Evolutionary conservation across 1,140 invertebrate genomes (phyloP).

Genomic region (Andrena cerasifolii): DNA sequence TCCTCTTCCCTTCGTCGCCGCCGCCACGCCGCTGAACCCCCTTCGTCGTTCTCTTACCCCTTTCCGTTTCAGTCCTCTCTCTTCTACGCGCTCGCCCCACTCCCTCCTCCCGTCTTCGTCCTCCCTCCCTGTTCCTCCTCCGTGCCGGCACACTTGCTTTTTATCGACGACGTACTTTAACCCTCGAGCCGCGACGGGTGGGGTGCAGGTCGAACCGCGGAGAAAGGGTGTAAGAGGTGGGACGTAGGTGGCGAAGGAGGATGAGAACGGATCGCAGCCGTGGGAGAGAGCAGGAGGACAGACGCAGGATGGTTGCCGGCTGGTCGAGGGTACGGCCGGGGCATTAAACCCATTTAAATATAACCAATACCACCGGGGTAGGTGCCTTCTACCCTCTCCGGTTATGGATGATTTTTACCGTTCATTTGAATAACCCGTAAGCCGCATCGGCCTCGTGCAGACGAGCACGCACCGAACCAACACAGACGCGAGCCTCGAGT

Average conservation of each 20-base stretch:
- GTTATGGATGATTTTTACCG: constrained; percentile 77
- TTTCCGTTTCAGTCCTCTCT: constrained; percentile 22
- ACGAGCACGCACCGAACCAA: constrained; percentile 45
- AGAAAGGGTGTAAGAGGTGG: neutral
- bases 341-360: constrained; percentile 78
- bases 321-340: constrained; percentile 63
- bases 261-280: constrained; percentile 41
- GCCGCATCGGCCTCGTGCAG: constrained; percentile 61
- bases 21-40: neutral
- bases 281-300: constrained; percentile 46
- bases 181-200: constrained; percentile 52
- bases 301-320: constrained; percentile 51
- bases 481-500: constrained; percentile 23
- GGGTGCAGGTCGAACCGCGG: constrained; percentile 11
- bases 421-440: constrained; percentile 79
- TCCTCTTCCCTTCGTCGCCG: neutral
- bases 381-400: constrained; percentile 60
- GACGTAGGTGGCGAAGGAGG: constrained; percentile 39
- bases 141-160: constrained; percentile 65
- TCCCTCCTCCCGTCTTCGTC: neutral
- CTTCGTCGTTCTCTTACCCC: constrained; percentile 19
- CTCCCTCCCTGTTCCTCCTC: constrained; percentile 32
- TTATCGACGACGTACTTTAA: constrained; percentile 70
- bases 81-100: constrained; percentile 3
- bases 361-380: constrained; percentile 65